Evolutionary conservation across 2,113 vertebrate genomes (phyloP).

Genomic region (Emydocephalus ijimae): DNA sequence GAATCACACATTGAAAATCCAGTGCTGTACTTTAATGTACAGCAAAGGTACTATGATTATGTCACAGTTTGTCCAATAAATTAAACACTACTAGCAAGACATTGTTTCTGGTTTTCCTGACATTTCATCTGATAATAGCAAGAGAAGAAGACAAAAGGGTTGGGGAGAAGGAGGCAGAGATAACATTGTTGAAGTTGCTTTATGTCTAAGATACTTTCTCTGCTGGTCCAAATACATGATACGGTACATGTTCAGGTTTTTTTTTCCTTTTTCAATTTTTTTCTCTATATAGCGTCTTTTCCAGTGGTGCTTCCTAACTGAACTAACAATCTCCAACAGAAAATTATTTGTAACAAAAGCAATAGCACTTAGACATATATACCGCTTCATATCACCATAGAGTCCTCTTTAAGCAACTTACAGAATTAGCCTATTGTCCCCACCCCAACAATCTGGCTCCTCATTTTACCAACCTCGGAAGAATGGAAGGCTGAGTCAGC

Average conservation of each 20-base stretch:
- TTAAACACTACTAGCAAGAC: background rate
- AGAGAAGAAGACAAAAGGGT: background rate
- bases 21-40: background rate
- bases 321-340: background rate
- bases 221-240: background rate
- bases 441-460: background rate
- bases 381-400: background rate
- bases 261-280: background rate
- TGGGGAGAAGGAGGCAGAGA: background rate
- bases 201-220: background rate
- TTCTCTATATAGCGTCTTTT: background rate
- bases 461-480: background rate
- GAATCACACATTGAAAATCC: fast-evolving
- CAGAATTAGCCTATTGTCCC: background rate
- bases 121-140: background rate
- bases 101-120: background rate
- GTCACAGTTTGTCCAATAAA: background rate
- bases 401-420: background rate
- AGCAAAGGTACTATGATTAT: background rate
- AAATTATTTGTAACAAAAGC: background rate
- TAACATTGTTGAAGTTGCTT: background rate
- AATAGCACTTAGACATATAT: background rate
- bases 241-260: background rate
- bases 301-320: background rate
- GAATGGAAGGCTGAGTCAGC: background rate